Conservation (phyloP, 2,797 vertebrate genomes). For the Sciurus carolinensis region DNA sequence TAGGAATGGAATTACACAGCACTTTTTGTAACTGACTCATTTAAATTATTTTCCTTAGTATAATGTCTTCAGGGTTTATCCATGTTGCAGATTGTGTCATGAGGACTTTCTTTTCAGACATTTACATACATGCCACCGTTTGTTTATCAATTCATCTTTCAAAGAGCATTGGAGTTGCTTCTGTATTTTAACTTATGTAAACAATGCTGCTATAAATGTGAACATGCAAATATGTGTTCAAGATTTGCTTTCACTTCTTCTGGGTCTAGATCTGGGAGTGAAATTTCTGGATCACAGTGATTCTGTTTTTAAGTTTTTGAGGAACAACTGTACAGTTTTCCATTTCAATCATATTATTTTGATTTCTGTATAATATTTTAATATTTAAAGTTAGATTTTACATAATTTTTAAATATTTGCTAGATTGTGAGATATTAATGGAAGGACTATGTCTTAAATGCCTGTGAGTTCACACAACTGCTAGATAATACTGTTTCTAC, state of each 20-base stretch:
- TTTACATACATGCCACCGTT: background rate
- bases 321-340: background rate
- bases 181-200: background rate
- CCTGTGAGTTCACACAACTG: background rate
- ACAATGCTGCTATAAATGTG: background rate
- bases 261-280: background rate
- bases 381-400: constrained; percentile 46
- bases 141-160: background rate
- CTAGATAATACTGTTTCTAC: background rate
- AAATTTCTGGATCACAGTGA: background rate
- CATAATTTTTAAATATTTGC: background rate
- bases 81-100: background rate
- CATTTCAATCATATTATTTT: background rate
- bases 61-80: constrained; percentile 12
- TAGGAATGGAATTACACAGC: background rate
- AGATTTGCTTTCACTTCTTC: background rate
- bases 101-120: background rate
- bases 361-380: background rate
- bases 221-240: background rate
- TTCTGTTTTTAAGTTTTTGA: constrained; percentile 17
- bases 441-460: background rate
- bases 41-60: background rate
- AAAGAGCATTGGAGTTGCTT: background rate
- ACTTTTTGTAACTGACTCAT: background rate
- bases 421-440: background rate